These are phyloP conservation scores for Argya squamiceps DNA, from an alignment of 2,797 vertebrate genomes.

Conservation along the genomic window DNA sequence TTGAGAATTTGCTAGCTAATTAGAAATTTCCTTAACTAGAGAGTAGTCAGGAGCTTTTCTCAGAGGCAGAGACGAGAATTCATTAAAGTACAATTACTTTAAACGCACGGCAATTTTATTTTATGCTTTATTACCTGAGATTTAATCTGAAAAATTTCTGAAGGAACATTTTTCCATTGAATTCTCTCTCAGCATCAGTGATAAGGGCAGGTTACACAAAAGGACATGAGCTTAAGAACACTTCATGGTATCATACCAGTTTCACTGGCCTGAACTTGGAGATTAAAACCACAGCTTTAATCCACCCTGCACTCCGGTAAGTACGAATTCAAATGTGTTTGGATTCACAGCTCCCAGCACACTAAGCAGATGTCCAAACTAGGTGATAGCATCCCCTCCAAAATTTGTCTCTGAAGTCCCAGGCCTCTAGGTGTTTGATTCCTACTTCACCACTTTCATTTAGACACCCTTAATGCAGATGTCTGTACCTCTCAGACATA, in stretches of 20 bases:
- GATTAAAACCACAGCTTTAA: background rate
- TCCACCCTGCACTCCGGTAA: background rate
- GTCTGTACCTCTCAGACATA: background rate
- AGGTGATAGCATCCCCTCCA: background rate
- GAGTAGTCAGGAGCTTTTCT: background rate
- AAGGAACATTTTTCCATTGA: background rate
- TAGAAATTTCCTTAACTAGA: background rate
- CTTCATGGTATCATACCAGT: too few species aligned
- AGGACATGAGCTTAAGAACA: background rate
- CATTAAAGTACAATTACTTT: background rate
- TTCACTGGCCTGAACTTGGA: background rate
- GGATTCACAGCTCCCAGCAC: background rate
- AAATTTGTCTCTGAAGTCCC: background rate
- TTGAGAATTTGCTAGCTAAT: background rate
- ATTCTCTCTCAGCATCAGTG: background rate
- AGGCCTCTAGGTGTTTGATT: rapidly evolving
- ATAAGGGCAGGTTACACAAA: background rate
- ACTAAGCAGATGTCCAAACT: background rate
- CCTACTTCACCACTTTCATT: background rate
- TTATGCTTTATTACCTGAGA: background rate
- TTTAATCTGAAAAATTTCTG: background rate
- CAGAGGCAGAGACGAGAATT: background rate
- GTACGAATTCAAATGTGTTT: background rate
- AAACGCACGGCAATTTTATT: background rate
- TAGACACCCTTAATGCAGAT: background rate